Conservation (phyloP, 2,888 invertebrate genomes). For the Drosophila parthenogenetica region DNA sequence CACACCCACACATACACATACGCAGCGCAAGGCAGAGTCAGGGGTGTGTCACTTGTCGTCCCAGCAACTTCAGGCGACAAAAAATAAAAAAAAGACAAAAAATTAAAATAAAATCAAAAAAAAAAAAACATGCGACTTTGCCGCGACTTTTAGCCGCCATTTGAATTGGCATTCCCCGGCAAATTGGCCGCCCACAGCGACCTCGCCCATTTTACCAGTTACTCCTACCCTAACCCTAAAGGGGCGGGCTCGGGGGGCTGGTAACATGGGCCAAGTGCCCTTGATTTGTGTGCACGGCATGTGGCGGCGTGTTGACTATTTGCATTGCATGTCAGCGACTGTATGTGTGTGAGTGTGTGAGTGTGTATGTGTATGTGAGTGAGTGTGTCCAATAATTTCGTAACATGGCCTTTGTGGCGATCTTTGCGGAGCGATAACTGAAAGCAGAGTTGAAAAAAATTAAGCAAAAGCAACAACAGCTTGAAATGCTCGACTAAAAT, state of each 20-base stretch:
- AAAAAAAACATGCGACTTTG: constrained; percentile 60
- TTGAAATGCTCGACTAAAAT: neutral
- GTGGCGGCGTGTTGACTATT: constrained; percentile 79
- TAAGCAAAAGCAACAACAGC: neutral
- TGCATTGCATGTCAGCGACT: constrained; percentile 73
- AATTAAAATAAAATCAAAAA: constrained; percentile 14
- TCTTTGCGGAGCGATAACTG: constrained; percentile 70
- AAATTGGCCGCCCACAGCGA: constrained; percentile 47
- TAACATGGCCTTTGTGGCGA: constrained; percentile 82
- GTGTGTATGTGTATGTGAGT: constrained; percentile 4
- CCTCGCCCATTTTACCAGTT: constrained; percentile 26
- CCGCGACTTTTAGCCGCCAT: constrained; percentile 76
- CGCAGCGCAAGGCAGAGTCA: neutral
- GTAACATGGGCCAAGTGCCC: constrained; percentile 65
- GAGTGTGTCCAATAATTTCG: constrained; percentile 74
- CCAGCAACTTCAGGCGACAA: constrained; percentile 49
- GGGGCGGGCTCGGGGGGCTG: neutral
- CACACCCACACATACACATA: constrained; percentile 6
- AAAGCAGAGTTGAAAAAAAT: constrained; percentile 32
- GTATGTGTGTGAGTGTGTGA: constrained; percentile 15
- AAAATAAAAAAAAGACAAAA: constrained; percentile 7
- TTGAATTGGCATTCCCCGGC: constrained; percentile 67
- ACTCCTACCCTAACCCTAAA: neutral
- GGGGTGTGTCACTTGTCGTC: constrained; percentile 4
- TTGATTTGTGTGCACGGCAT: constrained; percentile 81